phyloP scores from a whole-genome alignment of 2,888 invertebrate genomes.

The Tetramorium bicarinatum region DNA sequence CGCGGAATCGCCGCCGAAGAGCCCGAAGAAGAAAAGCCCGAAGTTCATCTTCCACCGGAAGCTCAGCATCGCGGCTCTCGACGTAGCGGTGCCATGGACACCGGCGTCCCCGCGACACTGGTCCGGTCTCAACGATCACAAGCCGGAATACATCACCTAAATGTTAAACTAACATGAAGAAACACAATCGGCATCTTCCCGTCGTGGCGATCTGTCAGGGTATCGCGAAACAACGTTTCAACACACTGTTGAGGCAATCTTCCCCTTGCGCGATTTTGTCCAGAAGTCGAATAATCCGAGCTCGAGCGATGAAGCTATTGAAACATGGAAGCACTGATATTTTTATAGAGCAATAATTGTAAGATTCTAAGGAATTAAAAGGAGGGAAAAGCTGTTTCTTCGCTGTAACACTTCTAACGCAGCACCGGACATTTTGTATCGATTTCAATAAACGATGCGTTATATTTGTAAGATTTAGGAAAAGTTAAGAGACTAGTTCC shows the following conservation, averaged over 20 bases:
- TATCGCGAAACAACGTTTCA: background rate
- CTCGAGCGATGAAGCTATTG: conserved; percentile 32
- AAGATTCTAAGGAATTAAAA: conserved; percentile 39
- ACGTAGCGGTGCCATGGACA: conserved; percentile 84
- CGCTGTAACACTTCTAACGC: conserved; percentile 26
- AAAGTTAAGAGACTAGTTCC: conserved; percentile 39
- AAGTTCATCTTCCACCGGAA: conserved; percentile 69
- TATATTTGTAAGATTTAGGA: conserved; percentile 25
- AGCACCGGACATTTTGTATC: background rate
- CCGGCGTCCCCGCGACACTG: conserved; percentile 84
- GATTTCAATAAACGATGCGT: conserved; percentile 22
- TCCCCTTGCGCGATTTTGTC: background rate
- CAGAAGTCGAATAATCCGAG: conserved; percentile 15
- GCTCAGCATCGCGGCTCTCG: conserved; percentile 78
- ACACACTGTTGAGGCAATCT: background rate
- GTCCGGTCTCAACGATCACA: conserved; percentile 76
- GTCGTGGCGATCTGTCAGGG: background rate
- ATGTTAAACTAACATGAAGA: conserved; percentile 13
- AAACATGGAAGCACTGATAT: conserved; percentile 39
- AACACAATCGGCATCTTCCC: background rate
- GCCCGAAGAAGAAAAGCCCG: conserved; percentile 77
- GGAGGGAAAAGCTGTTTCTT: background rate
- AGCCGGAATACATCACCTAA: conserved; percentile 85
- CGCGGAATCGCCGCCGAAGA: conserved; percentile 83
- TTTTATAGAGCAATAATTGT: conserved; percentile 55